phyloP scores from a whole-genome alignment of 2,888 invertebrate genomes.

The Piscicola geometra region DNA sequence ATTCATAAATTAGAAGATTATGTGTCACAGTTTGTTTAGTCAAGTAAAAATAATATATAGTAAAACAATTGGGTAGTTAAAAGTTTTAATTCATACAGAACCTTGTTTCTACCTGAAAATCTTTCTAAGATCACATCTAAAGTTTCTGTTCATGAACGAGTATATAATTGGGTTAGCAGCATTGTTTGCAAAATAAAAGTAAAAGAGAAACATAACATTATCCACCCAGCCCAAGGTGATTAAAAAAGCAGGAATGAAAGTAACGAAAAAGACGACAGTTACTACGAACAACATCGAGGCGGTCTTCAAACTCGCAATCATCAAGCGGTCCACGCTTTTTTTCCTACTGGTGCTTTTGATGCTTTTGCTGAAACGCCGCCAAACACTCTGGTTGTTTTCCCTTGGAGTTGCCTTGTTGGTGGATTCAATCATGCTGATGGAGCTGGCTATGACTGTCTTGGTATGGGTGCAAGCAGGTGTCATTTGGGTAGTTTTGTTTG shows the following conservation, averaged over 20 bases:
- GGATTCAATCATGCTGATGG: no score
- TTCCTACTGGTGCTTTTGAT: conserved; percentile 35
- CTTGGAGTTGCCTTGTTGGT: neutral
- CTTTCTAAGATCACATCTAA: conserved; percentile 50
- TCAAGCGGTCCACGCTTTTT: conserved; percentile 41
- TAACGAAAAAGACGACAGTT: conserved; percentile 52
- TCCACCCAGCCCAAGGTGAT: conserved; percentile 47
- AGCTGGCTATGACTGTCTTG: no score
- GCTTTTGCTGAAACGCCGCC: conserved; percentile 1
- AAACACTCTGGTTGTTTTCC: neutral
- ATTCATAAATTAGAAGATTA: no score
- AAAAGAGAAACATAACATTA: conserved; percentile 50
- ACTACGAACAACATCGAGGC: conserved; percentile 55
- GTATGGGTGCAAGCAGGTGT: no score
- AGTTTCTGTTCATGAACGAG: conserved; percentile 55
- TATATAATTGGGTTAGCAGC: conserved; percentile 56
- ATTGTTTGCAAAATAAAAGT: conserved; percentile 55
- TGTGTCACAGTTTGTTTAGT: no score
- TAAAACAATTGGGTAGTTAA: no score
- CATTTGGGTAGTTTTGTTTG: neutral
- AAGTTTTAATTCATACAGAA: no score
- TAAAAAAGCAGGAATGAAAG: conserved; percentile 52
- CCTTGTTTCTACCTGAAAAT: conserved; percentile 36
- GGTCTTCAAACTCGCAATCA: conserved; percentile 51
- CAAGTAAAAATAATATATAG: no score